phyloP scores from a whole-genome alignment of 2,113 vertebrate genomes.

The Chamaetylas fuelleborni region DNA sequence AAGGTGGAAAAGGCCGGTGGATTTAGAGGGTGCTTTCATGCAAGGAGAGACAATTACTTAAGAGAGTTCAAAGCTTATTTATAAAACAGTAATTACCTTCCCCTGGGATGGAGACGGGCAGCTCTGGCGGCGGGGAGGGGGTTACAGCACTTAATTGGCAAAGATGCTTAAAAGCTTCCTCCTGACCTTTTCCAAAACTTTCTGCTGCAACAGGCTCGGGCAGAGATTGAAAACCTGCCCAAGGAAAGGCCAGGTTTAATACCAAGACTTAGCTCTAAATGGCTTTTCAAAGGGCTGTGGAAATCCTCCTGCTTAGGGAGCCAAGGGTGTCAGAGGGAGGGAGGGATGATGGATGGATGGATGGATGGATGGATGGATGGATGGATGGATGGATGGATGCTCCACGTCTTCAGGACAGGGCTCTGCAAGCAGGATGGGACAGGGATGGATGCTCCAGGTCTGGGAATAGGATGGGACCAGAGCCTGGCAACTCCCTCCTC shows the following conservation, averaged over 20 bases:
- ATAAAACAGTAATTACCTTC: constrained; percentile 46
- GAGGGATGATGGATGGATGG: not conserved
- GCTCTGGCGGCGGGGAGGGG: not conserved
- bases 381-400: not conserved
- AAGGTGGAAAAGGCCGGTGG: constrained; percentile 28
- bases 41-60: constrained; percentile 34
- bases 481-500: not conserved
- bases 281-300: constrained; percentile 49
- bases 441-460: not conserved
- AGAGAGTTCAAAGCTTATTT: constrained; percentile 52
- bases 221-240: constrained; percentile 21
- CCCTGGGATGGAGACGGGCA: not conserved
- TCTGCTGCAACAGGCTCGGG: not conserved
- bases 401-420: too few relatives aligned
- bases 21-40: constrained; percentile 30
- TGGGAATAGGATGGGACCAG: too few relatives aligned
- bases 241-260: constrained; percentile 41
- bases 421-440: too few relatives aligned
- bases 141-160: constrained; percentile 5
- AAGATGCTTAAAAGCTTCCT: constrained; percentile 44
- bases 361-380: not conserved
- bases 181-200: constrained; percentile 43
- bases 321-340: fast-evolving
- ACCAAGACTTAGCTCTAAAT: constrained; percentile 46
- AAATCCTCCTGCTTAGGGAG: constrained; percentile 37